phyloP scores from a whole-genome alignment of 2,888 invertebrate genomes.

The Clistopyga incitator region DNA sequence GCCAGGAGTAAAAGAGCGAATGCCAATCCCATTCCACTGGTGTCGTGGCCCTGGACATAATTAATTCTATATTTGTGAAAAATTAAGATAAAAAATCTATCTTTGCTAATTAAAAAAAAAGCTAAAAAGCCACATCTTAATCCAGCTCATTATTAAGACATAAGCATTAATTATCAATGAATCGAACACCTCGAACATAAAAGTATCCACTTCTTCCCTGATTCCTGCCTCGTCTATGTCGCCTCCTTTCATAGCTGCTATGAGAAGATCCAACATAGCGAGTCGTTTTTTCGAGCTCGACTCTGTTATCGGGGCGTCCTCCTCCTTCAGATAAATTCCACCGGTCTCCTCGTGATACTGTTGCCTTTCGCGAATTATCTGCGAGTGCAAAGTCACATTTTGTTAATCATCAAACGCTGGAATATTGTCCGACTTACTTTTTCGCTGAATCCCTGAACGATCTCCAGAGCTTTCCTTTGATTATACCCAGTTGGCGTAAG shows the following conservation, averaged over 20 bases:
- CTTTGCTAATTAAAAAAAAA: not conserved
- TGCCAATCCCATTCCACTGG: conserved; percentile 62
- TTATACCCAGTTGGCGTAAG: conserved; percentile 84
- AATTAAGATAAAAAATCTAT: too few relatives aligned
- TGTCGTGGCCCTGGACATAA: conserved; percentile 67
- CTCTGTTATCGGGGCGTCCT: not conserved
- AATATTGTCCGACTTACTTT: conserved; percentile 81
- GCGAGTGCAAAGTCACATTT: not conserved
- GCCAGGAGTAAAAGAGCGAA: conserved; percentile 67
- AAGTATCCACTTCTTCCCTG: conserved; percentile 70
- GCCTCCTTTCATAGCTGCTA: conserved; percentile 60
- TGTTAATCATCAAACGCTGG: not conserved
- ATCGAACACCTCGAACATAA: conserved; percentile 65
- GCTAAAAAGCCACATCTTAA: too few relatives aligned
- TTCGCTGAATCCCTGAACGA: conserved; percentile 86
- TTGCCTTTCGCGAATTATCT: conserved; percentile 68
- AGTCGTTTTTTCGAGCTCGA: conserved; percentile 60
- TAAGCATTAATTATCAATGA: not conserved
- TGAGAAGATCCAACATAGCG: conserved; percentile 69
- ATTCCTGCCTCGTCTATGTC: conserved; percentile 68
- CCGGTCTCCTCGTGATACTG: conserved; percentile 64
- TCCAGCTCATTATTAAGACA: not conserved
- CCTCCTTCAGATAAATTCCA: conserved; percentile 34
- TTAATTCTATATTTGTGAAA: conserved; percentile 21
- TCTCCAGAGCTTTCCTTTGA: conserved; percentile 84